Conservation (phyloP, 2,888 invertebrate genomes). For the Nasonovia ribisnigri region DNA sequence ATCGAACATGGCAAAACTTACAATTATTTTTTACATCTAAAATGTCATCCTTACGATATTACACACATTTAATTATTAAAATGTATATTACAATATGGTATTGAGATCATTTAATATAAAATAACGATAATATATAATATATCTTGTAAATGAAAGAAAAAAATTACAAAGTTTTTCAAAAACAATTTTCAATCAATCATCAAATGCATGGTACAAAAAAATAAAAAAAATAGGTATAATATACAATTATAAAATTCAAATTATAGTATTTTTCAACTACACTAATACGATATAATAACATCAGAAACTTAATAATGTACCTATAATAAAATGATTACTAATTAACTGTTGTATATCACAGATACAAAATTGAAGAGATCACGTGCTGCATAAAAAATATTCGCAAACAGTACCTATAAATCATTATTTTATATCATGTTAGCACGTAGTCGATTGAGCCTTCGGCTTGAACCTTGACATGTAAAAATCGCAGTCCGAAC, state of each 20-base stretch:
- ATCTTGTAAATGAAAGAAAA: background rate
- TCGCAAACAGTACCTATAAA: background rate
- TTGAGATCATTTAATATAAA: constrained; percentile 47
- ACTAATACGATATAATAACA: background rate
- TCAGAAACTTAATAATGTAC: constrained; percentile 33
- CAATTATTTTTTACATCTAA: background rate
- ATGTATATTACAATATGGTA: constrained; percentile 25
- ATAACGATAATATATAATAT: constrained; percentile 42
- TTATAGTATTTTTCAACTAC: background rate
- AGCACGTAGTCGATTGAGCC: constrained; percentile 59
- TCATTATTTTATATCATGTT: background rate
- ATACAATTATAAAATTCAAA: constrained; percentile 25
- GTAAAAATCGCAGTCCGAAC: constrained; percentile 92
- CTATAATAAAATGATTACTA: constrained; percentile 5
- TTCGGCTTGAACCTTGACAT: constrained; percentile 83
- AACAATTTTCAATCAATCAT: background rate
- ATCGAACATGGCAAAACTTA: constrained; percentile 54
- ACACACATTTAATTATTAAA: constrained; percentile 26
- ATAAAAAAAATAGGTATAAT: background rate
- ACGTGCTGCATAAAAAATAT: background rate
- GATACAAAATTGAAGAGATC: constrained; percentile 52
- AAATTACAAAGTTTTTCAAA: constrained; percentile 2
- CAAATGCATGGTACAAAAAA: background rate
- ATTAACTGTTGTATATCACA: constrained; percentile 51
- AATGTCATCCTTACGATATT: background rate